These are phyloP conservation scores for Rhagonycha fulva DNA, from an alignment of 2,888 invertebrate genomes.

Conservation along the genomic window DNA sequence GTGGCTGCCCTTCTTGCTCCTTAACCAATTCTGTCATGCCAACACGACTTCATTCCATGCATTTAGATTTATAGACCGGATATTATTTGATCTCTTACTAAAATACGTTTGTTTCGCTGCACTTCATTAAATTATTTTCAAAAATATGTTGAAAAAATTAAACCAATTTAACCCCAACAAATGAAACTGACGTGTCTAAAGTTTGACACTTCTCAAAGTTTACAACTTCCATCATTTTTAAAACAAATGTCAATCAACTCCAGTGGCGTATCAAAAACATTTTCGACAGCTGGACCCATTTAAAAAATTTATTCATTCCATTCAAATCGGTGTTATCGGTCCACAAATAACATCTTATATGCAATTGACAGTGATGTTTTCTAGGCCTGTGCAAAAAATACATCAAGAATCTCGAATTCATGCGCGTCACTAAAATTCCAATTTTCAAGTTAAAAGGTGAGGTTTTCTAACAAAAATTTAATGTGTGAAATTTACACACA, in stretches of 20 bases:
- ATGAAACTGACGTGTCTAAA: background rate
- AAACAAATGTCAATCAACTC: background rate
- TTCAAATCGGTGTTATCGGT: too few relatives aligned
- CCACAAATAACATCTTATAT: too few relatives aligned
- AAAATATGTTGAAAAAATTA: background rate
- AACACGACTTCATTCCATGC: conserved; percentile 31
- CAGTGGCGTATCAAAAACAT: background rate
- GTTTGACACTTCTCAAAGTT: background rate
- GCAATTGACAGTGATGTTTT: too few relatives aligned
- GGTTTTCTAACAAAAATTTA: too few relatives aligned
- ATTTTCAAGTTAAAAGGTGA: too few relatives aligned
- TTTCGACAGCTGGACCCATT: too few relatives aligned
- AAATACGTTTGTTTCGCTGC: background rate
- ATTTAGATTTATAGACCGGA: conserved; percentile 6
- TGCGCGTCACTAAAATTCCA: too few relatives aligned
- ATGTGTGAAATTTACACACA: too few relatives aligned
- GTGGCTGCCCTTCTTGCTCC: conserved; percentile 16
- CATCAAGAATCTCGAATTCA: too few relatives aligned
- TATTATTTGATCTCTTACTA: background rate
- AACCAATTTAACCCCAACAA: background rate
- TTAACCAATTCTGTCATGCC: conserved; percentile 32
- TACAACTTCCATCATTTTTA: background rate
- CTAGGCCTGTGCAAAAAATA: too few relatives aligned
- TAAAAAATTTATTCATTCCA: too few relatives aligned
- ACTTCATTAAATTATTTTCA: background rate